Percentiles rank a stretch among this genome's conserved stretches.
phyloP scores from a whole-genome alignment of 2,888 invertebrate genomes.

The Schrankia costaestrigalis region DNA sequence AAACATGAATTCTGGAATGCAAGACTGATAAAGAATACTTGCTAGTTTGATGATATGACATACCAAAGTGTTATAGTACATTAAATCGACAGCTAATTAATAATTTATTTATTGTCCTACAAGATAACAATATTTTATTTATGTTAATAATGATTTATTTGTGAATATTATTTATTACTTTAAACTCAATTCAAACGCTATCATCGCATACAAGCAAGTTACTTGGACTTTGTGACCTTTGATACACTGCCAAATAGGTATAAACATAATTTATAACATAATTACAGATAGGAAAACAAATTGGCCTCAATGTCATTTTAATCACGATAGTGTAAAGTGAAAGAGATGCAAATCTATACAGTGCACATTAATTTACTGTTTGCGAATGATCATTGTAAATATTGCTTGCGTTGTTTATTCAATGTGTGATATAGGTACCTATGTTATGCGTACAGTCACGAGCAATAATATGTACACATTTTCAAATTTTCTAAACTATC shows the following conservation, averaged over 20 bases:
- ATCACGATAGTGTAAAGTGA: constrained; percentile 15
- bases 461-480: no score
- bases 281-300: constrained; percentile 15
- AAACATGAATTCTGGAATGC: constrained; percentile 41
- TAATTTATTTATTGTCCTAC: no score
- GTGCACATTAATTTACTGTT: not conserved
- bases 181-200: constrained; percentile 16
- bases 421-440: not conserved
- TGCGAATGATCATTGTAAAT: not conserved
- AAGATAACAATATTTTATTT: no score
- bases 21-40: constrained; percentile 55
- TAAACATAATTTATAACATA: constrained; percentile 12
- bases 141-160: constrained; percentile 30
- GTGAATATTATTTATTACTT: constrained; percentile 19
- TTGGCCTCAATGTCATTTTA: constrained; percentile 29
- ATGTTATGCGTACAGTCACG: no score
- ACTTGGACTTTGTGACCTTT: constrained; percentile 16
- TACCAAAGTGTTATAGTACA: constrained; percentile 42
- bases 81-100: no score
- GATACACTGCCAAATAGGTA: constrained; percentile 9
- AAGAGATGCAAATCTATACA: constrained; percentile 4
- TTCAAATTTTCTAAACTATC: no score
- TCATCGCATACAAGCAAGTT: constrained; percentile 9
- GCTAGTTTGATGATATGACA: constrained; percentile 44
- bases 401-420: not conserved